Evolutionary conservation across 2,113 vertebrate genomes (phyloP), one percentile per base, ranked within the genome.

Genomic region (Trichechus manatus): DNA sequence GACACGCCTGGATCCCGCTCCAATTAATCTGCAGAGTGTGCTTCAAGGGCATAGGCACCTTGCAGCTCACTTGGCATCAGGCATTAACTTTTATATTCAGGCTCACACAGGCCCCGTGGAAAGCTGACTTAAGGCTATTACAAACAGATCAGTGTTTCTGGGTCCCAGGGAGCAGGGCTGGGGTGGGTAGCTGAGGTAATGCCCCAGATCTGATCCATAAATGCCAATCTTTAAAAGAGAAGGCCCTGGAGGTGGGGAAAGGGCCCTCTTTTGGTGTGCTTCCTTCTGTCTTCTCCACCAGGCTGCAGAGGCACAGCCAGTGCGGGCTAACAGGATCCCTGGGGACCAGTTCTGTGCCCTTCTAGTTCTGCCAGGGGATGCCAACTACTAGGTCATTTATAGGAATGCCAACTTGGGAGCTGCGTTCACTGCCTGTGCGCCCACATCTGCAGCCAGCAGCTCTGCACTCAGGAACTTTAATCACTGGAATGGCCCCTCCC

Each of bases 11-110:
- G 25, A 42, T 20, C 84, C 3, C 64, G 92, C 27, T 84, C 64
- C 96, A 91, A 98, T 98, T 94, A 97, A 79, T 70, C 83, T 78
- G 91, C 75, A 87, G 78, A 4, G 23, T 91, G 47, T 68, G 61
- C 63, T 91, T 96, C 97, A 97, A 97, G 97, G 97, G 85, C 96
- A 93, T 68, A 33, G 68, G 83, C 96, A 87, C 89, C 93, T 90
- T 77, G 53, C 72, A 23, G 88, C 50, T 74, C 0, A 0, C 64
- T n/a, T 17, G 87, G 94, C 61, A 72, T 75, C 70, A 63, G 63
- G 29, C 47, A 79, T 44, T 56, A 56, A 87, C 90, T 66, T 72
- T 92, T 61, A 31, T 6, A 2, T 88, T 66, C 20, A 7, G 19
- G 11, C 9, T 31, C 42, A 2, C 1, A 0, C 0, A 0, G 72